Evolutionary conservation across 1,140 invertebrate genomes (phyloP), one percentile per base, ranked within the genome.

Genomic region (Megalopta genalis): DNA sequence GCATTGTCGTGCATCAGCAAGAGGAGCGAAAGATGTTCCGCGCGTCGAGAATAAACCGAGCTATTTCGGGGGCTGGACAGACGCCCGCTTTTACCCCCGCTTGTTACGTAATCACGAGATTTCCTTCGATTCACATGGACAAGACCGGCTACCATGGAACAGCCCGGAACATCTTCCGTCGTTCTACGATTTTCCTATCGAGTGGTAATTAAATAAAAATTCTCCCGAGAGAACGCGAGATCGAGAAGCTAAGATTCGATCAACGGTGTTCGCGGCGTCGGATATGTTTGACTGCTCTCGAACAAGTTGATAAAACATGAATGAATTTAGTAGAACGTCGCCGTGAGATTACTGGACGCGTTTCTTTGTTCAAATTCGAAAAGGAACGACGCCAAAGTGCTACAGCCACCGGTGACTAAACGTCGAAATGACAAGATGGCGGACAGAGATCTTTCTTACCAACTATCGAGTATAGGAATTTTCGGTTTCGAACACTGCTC

Each of bases 21-120:
- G 84, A 90, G 83, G 81, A 81, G 88, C 88, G 87, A 87, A 89
- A 90, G 89, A 91, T 89, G 86, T 91, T 91, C 81, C 82, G 79
- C 83, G 68, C 82, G 89, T 89, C 88, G 92, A 92, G 90, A 93
- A 93, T 92, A 93, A 92, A 90, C 89, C 79, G 79, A 82, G 87
- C 89, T 93, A 93, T 93, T 93, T 92, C 80, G 81, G 86, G 89
- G 84, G 77, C 91, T 93, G 90, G 91, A 92, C 89, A 89, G 89
- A 88, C 88, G 92, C 91, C 90, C 91, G 87, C 88, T 87, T 88
- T 52, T 21, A 77, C 87, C 87, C 87, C 84, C 81, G 81, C 77
- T 46, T 74, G 87, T 92, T 92, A 92, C 87, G 85, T 90, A 92
- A 92, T 91, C 88, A 81, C 79, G 78, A 86, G 82, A 90, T 90